phyloP scores from a whole-genome alignment of 1,140 invertebrate genomes.

The Sesamia nonagrioides region DNA sequence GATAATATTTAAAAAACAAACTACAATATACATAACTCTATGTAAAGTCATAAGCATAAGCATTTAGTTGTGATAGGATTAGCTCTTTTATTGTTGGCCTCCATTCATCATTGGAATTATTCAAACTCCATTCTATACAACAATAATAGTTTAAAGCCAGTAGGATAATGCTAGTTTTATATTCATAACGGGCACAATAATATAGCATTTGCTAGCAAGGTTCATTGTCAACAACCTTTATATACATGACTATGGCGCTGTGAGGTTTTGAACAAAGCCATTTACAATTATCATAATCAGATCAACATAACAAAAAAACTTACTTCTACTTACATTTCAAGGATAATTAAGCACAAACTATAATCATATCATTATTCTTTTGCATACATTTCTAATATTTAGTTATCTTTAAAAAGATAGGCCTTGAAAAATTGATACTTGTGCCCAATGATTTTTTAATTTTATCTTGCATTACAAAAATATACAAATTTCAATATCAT shows the following conservation, averaged over 20 bases:
- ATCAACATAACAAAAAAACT: conserved; percentile 10
- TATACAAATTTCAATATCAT: not conserved
- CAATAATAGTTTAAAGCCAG: not conserved
- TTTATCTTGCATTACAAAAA: not conserved
- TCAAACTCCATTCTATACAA: not conserved
- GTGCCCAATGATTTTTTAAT: not conserved
- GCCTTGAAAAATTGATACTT: not conserved
- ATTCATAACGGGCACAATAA: not conserved
- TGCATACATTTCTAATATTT: too few species aligned
- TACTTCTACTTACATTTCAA: not conserved
- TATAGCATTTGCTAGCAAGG: conserved; percentile 3
- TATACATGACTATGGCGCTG: not conserved
- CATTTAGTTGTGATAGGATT: not conserved
- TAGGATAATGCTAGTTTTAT: not conserved
- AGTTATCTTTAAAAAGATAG: too few species aligned
- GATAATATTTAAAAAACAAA: conserved; percentile 18
- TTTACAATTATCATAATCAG: conserved; percentile 15
- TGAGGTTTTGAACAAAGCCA: not conserved
- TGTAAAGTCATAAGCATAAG: conserved; percentile 3
- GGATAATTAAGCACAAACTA: not conserved
- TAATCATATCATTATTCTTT: too few species aligned
- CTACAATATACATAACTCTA: not conserved
- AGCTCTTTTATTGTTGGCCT: not conserved
- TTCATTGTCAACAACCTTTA: conserved; percentile 14
- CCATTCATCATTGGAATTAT: not conserved